A percentile compares a stretch with the other conserved stretches of the same genome.
These are phyloP conservation scores for Pandemis cinnamomeana DNA, from an alignment of 2,888 invertebrate species.

Conservation along the genomic window DNA sequence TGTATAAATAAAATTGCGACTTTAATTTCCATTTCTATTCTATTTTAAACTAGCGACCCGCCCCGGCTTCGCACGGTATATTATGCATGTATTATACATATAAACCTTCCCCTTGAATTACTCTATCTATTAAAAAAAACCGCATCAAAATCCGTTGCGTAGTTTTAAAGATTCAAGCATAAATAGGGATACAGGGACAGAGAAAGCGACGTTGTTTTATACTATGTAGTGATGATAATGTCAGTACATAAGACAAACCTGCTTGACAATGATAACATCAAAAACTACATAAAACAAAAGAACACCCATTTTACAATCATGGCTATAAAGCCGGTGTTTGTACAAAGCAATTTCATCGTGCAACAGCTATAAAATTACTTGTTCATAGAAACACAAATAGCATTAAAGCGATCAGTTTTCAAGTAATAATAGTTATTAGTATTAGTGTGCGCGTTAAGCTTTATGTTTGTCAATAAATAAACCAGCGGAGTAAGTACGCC, in stretches of 20 bases:
- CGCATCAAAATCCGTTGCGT: no score
- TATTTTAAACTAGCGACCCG: no score
- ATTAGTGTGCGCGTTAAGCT: slow-evolving; percentile 14
- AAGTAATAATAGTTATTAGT: not conserved
- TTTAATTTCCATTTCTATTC: no score
- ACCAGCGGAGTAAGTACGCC: not conserved
- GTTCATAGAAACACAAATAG: not conserved
- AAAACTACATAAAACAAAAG: not conserved
- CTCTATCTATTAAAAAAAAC: no score
- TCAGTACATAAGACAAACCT: not conserved
- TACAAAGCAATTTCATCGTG: not conserved
- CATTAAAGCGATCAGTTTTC: not conserved
- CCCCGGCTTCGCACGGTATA: no score
- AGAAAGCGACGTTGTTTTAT: no score
- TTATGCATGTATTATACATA: no score
- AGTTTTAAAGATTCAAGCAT: no score
- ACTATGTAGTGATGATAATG: no score
- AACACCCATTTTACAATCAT: not conserved
- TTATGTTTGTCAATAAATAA: slow-evolving; percentile 16
- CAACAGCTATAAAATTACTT: not conserved
- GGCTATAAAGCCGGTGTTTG: not conserved
- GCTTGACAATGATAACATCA: not conserved
- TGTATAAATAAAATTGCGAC: no score
- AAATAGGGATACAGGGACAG: no score
- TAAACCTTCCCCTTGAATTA: no score